phyloP scores from a whole-genome alignment of 2,888 invertebrate genomes.

The Caenorhabditis angaria region DNA sequence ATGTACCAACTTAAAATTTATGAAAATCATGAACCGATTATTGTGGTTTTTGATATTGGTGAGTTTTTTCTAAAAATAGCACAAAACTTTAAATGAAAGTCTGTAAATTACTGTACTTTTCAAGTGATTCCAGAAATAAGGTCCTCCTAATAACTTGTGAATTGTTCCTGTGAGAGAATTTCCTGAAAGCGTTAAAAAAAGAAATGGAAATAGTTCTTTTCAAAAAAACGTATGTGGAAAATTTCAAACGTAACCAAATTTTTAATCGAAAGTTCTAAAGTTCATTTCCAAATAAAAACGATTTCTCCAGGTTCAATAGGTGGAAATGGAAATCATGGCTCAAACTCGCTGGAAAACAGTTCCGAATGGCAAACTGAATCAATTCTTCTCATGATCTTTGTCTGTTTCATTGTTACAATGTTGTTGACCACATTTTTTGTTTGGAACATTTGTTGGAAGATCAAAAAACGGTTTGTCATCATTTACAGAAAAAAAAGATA shows the following conservation, averaged over 20 bases:
- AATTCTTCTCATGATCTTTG: constrained; percentile 12
- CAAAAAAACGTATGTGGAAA: constrained; percentile 11
- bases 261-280: background rate
- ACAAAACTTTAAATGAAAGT: too few species aligned
- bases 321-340: background rate
- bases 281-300: constrained; percentile 5
- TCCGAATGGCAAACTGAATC: constrained; percentile 27
- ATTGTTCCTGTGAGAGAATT: too few species aligned
- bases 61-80: too few species aligned
- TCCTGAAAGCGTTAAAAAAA: too few species aligned
- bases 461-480: constrained; percentile 29
- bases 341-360: constrained; percentile 9
- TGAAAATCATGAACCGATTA: too few species aligned
- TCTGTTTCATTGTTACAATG: constrained; percentile 7
- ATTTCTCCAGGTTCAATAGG: background rate
- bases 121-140: too few species aligned
- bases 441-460: constrained; percentile 48
- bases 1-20: too few species aligned
- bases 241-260: background rate
- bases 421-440: constrained; percentile 31
- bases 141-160: too few species aligned
- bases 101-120: too few species aligned
- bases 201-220: background rate
- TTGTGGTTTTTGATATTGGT: too few species aligned
- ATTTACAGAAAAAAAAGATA: constrained; percentile 11